phyloP scores from a whole-genome alignment of 2,113 vertebrate genomes.

The Meles meles region DNA sequence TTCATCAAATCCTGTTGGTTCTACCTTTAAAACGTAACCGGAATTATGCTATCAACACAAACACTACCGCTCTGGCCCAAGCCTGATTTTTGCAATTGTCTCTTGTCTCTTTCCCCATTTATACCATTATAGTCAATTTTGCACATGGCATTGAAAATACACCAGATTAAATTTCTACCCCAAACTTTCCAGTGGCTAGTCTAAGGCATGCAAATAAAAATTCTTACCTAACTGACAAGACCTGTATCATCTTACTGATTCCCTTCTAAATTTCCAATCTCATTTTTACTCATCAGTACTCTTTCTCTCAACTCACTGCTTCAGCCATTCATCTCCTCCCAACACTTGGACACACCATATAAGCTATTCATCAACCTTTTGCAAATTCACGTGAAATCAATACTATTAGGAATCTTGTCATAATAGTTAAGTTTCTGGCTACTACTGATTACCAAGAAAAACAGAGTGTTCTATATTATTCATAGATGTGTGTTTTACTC shows the following conservation, averaged over 20 bases:
- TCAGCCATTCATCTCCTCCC: not conserved
- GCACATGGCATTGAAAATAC: not conserved
- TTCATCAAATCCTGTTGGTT: not conserved
- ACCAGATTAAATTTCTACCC: not conserved
- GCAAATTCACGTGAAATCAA: not conserved
- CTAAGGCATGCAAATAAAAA: not conserved
- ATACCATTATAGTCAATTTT: not conserved
- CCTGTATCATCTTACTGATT: not conserved
- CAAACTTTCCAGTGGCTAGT: not conserved
- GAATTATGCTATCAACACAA: not conserved
- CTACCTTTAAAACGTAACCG: not conserved
- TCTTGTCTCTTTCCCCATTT: not conserved
- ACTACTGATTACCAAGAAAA: not conserved
- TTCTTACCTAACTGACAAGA: not conserved
- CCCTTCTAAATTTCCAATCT: not conserved
- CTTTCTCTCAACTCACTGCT: not conserved
- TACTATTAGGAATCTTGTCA: not conserved
- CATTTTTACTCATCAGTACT: not conserved
- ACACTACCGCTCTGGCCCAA: not conserved
- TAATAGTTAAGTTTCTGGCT: not conserved
- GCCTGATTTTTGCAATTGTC: not conserved
- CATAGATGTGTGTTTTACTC: not conserved
- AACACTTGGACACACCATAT: not conserved
- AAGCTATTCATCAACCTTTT: not conserved
- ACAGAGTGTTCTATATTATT: not conserved